Base-by-base conservation (phyloP, 2,113 vertebrate genomes). In the Monopterus albus region DNA sequence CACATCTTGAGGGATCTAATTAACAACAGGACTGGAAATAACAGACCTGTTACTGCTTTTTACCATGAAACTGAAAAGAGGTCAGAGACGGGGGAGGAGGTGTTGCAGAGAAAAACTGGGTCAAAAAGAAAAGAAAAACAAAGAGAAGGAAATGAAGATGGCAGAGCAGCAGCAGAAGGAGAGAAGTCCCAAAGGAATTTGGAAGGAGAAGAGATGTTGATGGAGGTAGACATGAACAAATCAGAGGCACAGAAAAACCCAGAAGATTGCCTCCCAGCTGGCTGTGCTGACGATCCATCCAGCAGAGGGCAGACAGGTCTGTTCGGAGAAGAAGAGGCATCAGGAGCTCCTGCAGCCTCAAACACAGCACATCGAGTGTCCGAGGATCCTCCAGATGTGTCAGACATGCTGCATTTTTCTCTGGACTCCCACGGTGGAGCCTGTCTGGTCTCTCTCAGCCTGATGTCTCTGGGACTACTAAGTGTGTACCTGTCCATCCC, bases 401-500 rank as follows among this genome's bases (percentile, higher is more conserved):
- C 84, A 2, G 93, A 86, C 59, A 92, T 94, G 95, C 65, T 95
- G 68, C 35, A 66, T 0, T 96, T 96, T 74, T 87, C 94, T 11
- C 66, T 96, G 87, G 95, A 96, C 2, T 91, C 94, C 31, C 93
- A 94, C 0, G 97, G 96, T 6, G 98, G 96, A n/a, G 84, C 94
- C 23, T 96, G 96, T 1, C 85, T 89, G 1, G 92, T 91, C 0
- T 83, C 91, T 20, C 91, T 99, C 21, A 93, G 91, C 45, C 93
- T 99, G 0, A 92, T 98, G 80, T 92, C 94, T 25, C 86, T 99
- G 76, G 97, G 97, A 5, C 88, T 96, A 21, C 60, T 98, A 1
- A 92, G 92, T 0, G 94, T 98, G 60, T 89, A 93, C 0, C 72
- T 98, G 65, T 93, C 88, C 70, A 95, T 99, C 39, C 97, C 97